These are phyloP conservation scores for Limnephilus marmoratus DNA, from an alignment of 2,888 invertebrate species.

Conservation along the genomic window DNA sequence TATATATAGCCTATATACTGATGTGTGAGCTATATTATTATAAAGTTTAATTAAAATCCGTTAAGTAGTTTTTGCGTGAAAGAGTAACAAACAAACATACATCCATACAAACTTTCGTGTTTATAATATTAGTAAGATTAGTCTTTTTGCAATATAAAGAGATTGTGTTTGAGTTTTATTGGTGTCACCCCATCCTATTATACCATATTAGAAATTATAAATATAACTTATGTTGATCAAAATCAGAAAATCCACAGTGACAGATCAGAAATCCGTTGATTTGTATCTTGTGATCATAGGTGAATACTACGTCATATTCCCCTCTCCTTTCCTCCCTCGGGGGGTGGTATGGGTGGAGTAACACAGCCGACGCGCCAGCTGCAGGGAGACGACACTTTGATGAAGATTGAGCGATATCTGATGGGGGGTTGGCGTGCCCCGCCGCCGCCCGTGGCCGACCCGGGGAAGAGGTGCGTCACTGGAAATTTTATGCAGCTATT, in stretches of 20 bases:
- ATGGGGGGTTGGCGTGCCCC: conserved; percentile 40
- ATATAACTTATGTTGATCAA: no score
- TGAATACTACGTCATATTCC: not conserved
- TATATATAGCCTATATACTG: no score
- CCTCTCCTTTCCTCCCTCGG: not conserved
- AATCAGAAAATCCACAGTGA: not conserved
- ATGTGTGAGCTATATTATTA: no score
- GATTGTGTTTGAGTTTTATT: no score
- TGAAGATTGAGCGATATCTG: conserved; percentile 51
- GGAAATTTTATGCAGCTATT: not conserved
- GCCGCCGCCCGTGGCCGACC: not conserved
- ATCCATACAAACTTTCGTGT: no score
- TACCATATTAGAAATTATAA: no score
- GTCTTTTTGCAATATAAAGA: no score
- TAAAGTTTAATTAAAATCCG: no score
- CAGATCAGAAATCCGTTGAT: not conserved
- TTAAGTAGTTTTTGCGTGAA: no score
- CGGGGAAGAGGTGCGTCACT: not conserved
- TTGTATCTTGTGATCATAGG: not conserved
- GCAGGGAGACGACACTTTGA: conserved; percentile 41
- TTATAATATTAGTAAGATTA: no score
- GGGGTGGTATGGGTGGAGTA: not conserved
- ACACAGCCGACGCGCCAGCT: not conserved
- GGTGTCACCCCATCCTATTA: no score
- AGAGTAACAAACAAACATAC: no score